phyloP scores from a whole-genome alignment of 2,888 invertebrate species.

The Gymnosoma rotundatum region DNA sequence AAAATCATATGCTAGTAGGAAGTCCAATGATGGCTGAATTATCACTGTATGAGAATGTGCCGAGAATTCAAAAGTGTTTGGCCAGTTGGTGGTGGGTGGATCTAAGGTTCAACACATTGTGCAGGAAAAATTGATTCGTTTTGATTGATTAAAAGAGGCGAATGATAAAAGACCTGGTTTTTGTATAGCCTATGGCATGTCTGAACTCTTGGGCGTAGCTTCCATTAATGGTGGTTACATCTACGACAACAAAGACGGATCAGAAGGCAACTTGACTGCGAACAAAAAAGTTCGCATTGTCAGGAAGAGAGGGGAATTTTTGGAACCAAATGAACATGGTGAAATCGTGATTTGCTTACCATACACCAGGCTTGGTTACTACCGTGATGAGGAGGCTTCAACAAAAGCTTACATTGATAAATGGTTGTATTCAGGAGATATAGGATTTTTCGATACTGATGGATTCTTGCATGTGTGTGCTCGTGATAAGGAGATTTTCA shows the following conservation, averaged over 20 bases:
- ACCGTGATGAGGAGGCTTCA: slow-evolving; percentile 75
- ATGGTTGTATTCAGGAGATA: slow-evolving; percentile 78
- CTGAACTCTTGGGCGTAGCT: slow-evolving; percentile 74
- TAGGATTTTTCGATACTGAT: slow-evolving; percentile 78
- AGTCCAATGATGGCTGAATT: slow-evolving; percentile 75
- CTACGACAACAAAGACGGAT: slow-evolving; percentile 67
- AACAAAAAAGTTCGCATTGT: slow-evolving; percentile 76
- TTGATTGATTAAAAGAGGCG: slow-evolving; percentile 70
- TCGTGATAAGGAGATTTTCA: slow-evolving; percentile 78
- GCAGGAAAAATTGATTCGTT: slow-evolving; percentile 72
- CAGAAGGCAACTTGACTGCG: slow-evolving; percentile 75
- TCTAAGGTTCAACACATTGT: slow-evolving; percentile 74
- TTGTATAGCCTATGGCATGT: slow-evolving; percentile 77
- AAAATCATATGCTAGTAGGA: slow-evolving; percentile 74
- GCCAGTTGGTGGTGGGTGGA: slow-evolving; percentile 75
- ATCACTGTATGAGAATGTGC: slow-evolving; percentile 71
- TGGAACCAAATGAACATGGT: slow-evolving; percentile 77
- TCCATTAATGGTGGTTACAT: slow-evolving; percentile 73
- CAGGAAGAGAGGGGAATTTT: slow-evolving; percentile 74
- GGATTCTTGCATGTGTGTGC: slow-evolving; percentile 77
- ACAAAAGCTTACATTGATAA: slow-evolving; percentile 72
- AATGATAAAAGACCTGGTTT: slow-evolving; percentile 70
- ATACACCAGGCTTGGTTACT: slow-evolving; percentile 77
- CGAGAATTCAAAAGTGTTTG: slow-evolving; percentile 70
- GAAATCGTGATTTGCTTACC: slow-evolving; percentile 75